A percentile compares a stretch with the other conserved stretches of the same genome.
Conservation (phyloP, 2,797 vertebrate genomes). For the Syndactyla subalaris region DNA sequence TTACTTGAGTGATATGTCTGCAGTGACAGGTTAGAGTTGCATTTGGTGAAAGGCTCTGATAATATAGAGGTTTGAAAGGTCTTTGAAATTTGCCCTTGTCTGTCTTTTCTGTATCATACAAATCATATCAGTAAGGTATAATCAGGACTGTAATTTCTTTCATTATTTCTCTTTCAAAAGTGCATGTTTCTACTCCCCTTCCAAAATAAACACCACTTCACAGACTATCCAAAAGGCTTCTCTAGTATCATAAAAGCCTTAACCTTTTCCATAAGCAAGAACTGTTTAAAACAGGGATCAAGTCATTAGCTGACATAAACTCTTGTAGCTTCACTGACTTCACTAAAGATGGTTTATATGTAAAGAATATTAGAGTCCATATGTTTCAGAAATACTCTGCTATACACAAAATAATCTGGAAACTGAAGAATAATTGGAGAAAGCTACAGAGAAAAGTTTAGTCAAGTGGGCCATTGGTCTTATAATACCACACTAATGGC, state of each 20-base stretch:
- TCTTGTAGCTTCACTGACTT: neutral
- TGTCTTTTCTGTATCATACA: neutral
- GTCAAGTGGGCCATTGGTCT: rapidly evolving
- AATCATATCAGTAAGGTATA: neutral
- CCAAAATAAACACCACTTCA: neutral
- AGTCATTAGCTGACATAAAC: neutral
- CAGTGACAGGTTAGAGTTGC: neutral
- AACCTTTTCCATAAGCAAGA: neutral
- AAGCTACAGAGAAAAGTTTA: neutral
- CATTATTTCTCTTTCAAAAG: neutral
- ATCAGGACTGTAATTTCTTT: neutral
- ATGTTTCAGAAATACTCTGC: neutral
- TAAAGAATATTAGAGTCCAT: neutral
- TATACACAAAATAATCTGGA: neutral
- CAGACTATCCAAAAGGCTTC: neutral
- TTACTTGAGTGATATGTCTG: neutral
- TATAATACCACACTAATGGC: rapidly evolving
- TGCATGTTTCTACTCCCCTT: neutral
- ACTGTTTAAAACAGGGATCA: neutral
- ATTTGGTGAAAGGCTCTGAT: neutral
- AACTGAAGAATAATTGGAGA: neutral
- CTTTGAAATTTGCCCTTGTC: neutral
- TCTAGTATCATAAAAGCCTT: neutral
- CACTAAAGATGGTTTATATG: neutral
- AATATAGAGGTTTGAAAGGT: neutral